A percentile compares a stretch with the other conserved stretches of the same genome.
Conservation (phyloP, 2,113 vertebrate genomes). For the Hippocampus zosterae region DNA sequence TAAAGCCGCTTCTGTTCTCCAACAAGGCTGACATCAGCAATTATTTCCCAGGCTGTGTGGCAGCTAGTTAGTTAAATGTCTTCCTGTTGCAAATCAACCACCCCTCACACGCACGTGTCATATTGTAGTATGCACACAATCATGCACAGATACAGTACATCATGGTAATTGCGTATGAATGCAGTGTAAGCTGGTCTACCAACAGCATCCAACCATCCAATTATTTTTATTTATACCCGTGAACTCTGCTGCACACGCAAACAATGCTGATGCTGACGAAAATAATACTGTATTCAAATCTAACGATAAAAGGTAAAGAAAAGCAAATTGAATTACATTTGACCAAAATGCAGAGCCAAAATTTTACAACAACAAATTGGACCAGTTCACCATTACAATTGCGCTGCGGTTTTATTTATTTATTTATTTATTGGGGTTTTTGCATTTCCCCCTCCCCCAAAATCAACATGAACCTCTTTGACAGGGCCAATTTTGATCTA, state of each 20-base stretch:
- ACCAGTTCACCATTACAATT: neutral
- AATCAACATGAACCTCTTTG: neutral
- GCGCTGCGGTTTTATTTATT: neutral
- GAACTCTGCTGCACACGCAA: neutral
- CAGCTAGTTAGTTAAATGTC: constrained; percentile 31
- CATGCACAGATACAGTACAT: constrained; percentile 3
- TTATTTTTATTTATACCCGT: neutral
- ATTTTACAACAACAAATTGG: neutral
- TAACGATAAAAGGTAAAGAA: neutral
- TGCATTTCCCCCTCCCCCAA: accelerated
- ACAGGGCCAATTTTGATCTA: neutral
- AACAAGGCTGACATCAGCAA: constrained; percentile 18
- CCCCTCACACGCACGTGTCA: neutral
- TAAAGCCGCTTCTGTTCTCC: constrained; percentile 24
- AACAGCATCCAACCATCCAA: neutral
- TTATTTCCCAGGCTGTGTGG: constrained; percentile 14
- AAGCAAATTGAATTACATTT: neutral
- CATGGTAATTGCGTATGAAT: neutral
- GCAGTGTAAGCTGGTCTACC: neutral
- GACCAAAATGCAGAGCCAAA: neutral
- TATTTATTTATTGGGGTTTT: neutral
- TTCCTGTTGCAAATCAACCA: constrained; percentile 1
- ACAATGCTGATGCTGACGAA: neutral
- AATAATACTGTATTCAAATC: neutral
- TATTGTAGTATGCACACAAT: constrained; percentile 9